Percentiles rank a stretch among this genome's conserved stretches.
These are phyloP conservation scores for Salvelinus sp. DNA, from an alignment of 2,113 vertebrate species.

Conservation along the genomic window DNA sequence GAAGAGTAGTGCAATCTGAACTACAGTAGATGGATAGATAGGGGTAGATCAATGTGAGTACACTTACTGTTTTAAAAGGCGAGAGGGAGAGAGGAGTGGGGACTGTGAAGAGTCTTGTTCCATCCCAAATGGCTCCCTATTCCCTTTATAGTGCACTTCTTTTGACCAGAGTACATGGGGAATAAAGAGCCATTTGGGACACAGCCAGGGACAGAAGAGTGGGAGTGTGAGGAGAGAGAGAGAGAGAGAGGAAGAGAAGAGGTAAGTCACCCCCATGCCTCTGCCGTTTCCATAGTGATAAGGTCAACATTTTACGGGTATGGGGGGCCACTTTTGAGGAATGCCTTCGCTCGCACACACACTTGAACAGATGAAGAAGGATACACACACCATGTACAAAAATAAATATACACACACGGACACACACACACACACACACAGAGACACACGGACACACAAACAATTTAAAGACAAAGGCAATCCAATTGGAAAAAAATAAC, in stretches of 20 bases:
- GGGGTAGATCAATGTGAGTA: no score
- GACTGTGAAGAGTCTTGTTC: background rate
- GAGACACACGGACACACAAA: background rate
- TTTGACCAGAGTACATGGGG: background rate
- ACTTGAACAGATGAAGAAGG: background rate
- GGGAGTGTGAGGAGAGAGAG: background rate
- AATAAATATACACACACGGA: background rate
- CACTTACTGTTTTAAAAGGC: background rate
- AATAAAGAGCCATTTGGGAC: no score
- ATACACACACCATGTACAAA: background rate
- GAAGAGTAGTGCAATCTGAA: background rate
- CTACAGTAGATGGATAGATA: no score
- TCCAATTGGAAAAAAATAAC: no score
- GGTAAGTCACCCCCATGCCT: background rate
- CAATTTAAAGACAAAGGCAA: background rate
- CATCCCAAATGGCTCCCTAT: no score
- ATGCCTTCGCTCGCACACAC: conserved; percentile 14
- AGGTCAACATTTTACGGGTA: background rate
- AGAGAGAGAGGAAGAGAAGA: no score
- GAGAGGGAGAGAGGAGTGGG: background rate
- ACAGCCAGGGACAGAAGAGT: background rate
- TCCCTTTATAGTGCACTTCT: background rate
- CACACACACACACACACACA: background rate
- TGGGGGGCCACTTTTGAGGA: background rate
- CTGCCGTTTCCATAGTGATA: background rate